phyloP scores from a whole-genome alignment of 1,140 invertebrate genomes.

The Trachelipus rathkii region DNA sequence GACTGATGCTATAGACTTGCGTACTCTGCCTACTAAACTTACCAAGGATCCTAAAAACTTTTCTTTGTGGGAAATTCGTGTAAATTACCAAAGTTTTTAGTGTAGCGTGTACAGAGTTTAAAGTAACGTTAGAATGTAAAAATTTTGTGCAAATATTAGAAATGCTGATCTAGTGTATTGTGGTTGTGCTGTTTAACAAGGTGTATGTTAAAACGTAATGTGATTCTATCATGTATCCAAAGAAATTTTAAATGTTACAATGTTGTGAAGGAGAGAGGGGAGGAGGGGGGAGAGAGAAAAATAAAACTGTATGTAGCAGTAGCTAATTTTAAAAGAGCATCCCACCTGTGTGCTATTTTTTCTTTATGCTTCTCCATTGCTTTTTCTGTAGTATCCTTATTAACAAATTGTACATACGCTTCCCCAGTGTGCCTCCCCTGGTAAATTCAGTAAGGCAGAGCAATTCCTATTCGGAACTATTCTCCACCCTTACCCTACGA shows the following conservation, averaged over 20 bases:
- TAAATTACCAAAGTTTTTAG: too few relatives aligned
- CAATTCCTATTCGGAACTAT: conserved; percentile 93
- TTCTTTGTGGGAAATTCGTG: too few relatives aligned
- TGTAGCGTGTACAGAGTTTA: too few relatives aligned
- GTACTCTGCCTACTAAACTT: conserved; percentile 26
- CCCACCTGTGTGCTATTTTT: conserved; percentile 99
- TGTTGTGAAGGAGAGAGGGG: too few relatives aligned
- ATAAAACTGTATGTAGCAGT: conserved; percentile 13
- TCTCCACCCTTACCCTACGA: conserved; percentile 74
- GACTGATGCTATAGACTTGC: conserved; percentile 19
- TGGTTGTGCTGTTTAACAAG: too few relatives aligned
- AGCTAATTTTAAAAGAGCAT: conserved; percentile 49
- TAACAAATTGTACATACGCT: conserved; percentile 95
- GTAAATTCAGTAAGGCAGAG: conserved; percentile 88
- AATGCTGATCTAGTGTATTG: too few relatives aligned
- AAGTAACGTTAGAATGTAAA: too few relatives aligned
- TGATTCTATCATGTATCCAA: too few relatives aligned
- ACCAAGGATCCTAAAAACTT: conserved; percentile 16
- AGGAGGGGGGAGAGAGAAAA: too few relatives aligned
- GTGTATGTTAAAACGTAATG: too few relatives aligned
- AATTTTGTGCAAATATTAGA: too few relatives aligned
- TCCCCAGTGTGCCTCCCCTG: conserved; percentile 93
- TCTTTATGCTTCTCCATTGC: conserved; percentile 96
- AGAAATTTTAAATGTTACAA: too few relatives aligned
- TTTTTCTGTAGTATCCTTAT: conserved; percentile 89